Evolutionary conservation across 2,888 invertebrate genomes (phyloP), one percentile per base, ranked within the genome.

Genomic region (Frankliniella intonsa): DNA sequence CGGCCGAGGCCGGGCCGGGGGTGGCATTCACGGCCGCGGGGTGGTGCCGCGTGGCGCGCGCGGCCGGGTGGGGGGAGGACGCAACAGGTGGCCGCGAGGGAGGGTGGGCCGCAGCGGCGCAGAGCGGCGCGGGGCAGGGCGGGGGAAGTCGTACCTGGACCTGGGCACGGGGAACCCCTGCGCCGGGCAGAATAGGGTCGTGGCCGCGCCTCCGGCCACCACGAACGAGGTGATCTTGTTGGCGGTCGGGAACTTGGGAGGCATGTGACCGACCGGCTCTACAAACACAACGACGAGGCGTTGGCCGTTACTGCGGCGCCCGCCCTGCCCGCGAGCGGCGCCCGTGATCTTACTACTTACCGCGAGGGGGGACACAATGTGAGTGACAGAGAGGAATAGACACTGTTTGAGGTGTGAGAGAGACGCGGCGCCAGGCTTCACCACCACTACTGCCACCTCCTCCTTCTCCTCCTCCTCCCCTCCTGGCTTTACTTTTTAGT

Each of bases 111-210:
- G 55, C 14, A 12, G 14, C 55, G 17, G 14, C 55, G 55, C 55
- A 8, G 55, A 8, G 55, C 17, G 55, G 55, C 22, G n/a, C 10
- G 1, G 65, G 65, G 9, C 19, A n/a, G 69, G n/a, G 69, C 69
- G 22, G 69, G 22, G 69, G 22, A 11, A 69, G 22, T 10, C 92
- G 91, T 92, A 93, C 93, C 93, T 92, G 90, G 91, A 92, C 87
- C 90, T 88, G 82, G 93, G 93, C 85, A 93, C 90, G 83, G 93
- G 93, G 87, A 90, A 93, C 84, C 92, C 92, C 88, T 93, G 93
- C 85, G 93, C 93, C 80, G 93, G 91, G 87, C 93, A 93, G 84
- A 93, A 89, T 84, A 93, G 86, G 82, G 92, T 92, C 85, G 92
- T 89, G 86, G 89, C 88, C 84, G 88, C 86, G 84, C 88, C 89